Evolutionary conservation across 2,888 invertebrate species (phyloP), one percentile per base, ranked within the genome.

Genomic region (Bembecia ichneumoniformis): DNA sequence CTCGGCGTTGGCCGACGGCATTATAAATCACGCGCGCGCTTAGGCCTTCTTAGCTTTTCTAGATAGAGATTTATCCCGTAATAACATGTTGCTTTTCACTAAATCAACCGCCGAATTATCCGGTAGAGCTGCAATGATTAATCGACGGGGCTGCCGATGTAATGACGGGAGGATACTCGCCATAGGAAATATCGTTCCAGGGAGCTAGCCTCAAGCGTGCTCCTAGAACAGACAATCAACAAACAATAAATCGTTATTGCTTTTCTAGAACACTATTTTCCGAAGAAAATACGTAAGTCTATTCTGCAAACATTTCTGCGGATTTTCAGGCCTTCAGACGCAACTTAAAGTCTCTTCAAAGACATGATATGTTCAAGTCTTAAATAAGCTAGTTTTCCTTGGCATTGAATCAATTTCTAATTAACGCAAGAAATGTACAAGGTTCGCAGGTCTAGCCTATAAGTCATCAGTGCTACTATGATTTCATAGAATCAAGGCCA

Each of bases 41-140:
- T 86, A 87, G 84, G 82, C 80, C 84, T 84, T 81, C 84, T 87
- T 84, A 86, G 84, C 84, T 83, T 86, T 87, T 84, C 87, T 86
- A 87, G 86, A 87, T 86, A 87, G 79, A 87, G 87, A 87, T 87
- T 87, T 87, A 87, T 86, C 83, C 83, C 74, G 70, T 87, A 87
- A 87, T 87, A 86, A 84, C 84, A 86, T 67, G 83, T 83, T 86
- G 81, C 75, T 82, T 86, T 86, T 84, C 83, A 83, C 78, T 86
- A 84, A 84, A 87, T 87, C 87, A 84, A 82, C 77, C 75, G 75
- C 87, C 86, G 86, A 86, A 87, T 86, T 86, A 87, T 87, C 86
- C 87, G 75, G 87, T 87, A 87, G 87, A 86, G 73, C 64, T 73
- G 68, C 72, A 72, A 83, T 86, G 87, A 87, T 87, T 83, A 86